phyloP scores from a whole-genome alignment of 2,113 vertebrate species.

The Reinhardtius hippoglossoides region DNA sequence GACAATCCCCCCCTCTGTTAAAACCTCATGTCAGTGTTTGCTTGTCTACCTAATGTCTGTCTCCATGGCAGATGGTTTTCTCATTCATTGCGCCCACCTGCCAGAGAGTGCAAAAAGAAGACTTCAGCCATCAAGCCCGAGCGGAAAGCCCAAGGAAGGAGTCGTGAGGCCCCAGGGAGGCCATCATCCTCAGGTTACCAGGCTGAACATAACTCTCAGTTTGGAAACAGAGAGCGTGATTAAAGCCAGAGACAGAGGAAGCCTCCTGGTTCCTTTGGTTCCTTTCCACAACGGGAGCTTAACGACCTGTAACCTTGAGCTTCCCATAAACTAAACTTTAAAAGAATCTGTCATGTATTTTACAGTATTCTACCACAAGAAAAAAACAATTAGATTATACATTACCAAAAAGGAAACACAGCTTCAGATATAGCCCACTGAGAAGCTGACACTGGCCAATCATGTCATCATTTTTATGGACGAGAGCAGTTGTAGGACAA shows the following conservation, averaged over 20 bases:
- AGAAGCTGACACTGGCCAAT: not conserved
- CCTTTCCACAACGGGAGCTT: slow-evolving; percentile 8
- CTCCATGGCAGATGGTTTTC: slow-evolving; percentile 72
- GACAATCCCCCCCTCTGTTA: slow-evolving; percentile 1
- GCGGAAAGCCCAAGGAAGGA: slow-evolving; percentile 64
- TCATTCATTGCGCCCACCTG: slow-evolving; percentile 67
- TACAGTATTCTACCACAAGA: not conserved
- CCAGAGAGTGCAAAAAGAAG: slow-evolving; percentile 51
- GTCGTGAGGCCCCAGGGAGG: slow-evolving; percentile 45
- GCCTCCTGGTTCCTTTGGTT: not conserved
- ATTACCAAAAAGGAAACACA: too few species aligned
- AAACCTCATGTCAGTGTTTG: slow-evolving; percentile 34
- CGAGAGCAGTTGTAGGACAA: too few species aligned
- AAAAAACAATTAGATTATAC: not conserved
- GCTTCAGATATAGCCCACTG: too few species aligned
- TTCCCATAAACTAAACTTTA: not conserved
- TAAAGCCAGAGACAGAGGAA: slow-evolving; percentile 61
- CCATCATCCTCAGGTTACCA: slow-evolving; percentile 69
- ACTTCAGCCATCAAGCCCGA: slow-evolving; percentile 57
- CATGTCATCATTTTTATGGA: not conserved
- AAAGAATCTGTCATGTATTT: not conserved
- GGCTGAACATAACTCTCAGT: slow-evolving; percentile 60
- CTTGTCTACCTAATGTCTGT: slow-evolving; percentile 30
- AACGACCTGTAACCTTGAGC: not conserved
- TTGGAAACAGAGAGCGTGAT: slow-evolving; percentile 52